Evolutionary conservation across 2,888 invertebrate genomes (phyloP).

Genomic region (Oscheius myriophilus): DNA sequence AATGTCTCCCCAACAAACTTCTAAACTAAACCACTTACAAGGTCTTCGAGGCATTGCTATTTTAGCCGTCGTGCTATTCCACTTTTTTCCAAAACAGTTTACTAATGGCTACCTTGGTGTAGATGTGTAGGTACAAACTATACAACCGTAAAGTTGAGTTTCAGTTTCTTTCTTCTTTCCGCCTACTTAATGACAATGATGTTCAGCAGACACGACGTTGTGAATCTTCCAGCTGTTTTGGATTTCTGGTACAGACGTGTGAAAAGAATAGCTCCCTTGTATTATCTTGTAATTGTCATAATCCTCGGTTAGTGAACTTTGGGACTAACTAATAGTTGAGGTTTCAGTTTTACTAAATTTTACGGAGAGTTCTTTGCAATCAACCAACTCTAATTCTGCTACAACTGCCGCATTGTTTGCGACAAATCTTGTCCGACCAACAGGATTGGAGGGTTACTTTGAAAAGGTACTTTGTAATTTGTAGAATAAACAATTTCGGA

Average conservation of each 20-base stretch:
- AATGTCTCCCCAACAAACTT: too few relatives aligned
- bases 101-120: constrained; percentile 7
- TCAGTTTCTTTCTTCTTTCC: constrained; percentile 13
- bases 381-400: background rate
- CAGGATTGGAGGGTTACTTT: background rate
- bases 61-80: background rate
- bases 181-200: constrained; percentile 21
- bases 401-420: background rate
- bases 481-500: too few relatives aligned
- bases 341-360: background rate
- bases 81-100: constrained; percentile 9
- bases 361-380: background rate
- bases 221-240: background rate
- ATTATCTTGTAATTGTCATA: background rate
- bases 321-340: background rate
- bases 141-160: background rate
- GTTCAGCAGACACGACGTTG: background rate
- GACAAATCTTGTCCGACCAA: constrained; percentile 2
- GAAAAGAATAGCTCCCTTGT: constrained; percentile 13
- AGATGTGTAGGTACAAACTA: constrained; percentile 6
- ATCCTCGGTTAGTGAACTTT: background rate
- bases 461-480: background rate
- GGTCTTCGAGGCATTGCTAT: constrained; percentile 9
- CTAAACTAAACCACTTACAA: constrained; percentile 10
- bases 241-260: constrained; percentile 9